A percentile compares a stretch with the other conserved stretches of the same genome.
phyloP scores from a whole-genome alignment of 2,113 vertebrate species.

The Myanophis thanlyinensis region DNA sequence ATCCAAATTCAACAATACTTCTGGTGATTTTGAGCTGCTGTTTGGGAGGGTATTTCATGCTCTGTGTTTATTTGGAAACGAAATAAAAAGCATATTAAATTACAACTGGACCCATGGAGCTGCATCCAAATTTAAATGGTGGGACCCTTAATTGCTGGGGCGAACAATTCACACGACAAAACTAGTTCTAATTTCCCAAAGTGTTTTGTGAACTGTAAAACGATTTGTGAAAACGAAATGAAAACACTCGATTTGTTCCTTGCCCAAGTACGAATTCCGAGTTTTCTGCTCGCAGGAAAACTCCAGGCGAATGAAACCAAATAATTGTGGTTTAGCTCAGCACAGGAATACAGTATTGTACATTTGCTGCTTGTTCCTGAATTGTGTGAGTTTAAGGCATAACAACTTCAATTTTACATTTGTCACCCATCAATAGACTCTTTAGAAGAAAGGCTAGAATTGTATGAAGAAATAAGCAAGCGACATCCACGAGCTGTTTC shows the following conservation, averaged over 20 bases:
- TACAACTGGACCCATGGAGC: neutral
- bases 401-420: conserved; percentile 42
- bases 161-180: neutral
- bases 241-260: neutral
- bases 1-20: neutral
- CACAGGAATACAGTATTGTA: neutral
- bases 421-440: conserved; percentile 72
- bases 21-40: neutral
- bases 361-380: neutral
- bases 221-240: neutral
- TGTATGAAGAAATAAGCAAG: conserved; percentile 80
- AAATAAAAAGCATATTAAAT: neutral
- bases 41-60: neutral
- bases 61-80: neutral
- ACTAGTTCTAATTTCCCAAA: neutral
- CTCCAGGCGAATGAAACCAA: neutral
- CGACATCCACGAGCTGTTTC: conserved; percentile 77
- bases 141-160: neutral
- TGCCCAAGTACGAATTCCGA: neutral
- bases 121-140: neutral
- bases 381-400: neutral
- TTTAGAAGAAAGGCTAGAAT: conserved; percentile 76
- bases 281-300: neutral
- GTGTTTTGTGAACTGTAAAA: neutral
- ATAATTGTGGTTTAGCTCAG: neutral